These are phyloP conservation scores for Mirza zaza DNA, from an alignment of 2,113 vertebrate genomes.

Conservation along the genomic window DNA sequence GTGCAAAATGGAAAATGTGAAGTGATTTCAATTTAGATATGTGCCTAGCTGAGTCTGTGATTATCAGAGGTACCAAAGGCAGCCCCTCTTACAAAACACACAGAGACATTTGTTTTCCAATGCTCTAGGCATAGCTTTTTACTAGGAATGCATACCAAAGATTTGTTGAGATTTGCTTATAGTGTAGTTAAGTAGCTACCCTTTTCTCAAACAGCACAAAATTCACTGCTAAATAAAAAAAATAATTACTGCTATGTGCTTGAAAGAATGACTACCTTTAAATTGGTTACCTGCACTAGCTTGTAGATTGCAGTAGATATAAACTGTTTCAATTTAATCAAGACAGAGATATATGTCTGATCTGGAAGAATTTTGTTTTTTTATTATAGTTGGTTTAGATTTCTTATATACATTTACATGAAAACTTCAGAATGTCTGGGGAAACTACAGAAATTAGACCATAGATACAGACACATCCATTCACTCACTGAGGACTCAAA, in stretches of 20 bases:
- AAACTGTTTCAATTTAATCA: not conserved
- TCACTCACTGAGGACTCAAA: not conserved
- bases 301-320: not conserved
- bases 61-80: not conserved
- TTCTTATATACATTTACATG: not conserved
- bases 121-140: not conserved
- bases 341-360: not conserved
- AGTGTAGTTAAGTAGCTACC: not conserved
- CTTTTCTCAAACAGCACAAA: not conserved
- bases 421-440: not conserved
- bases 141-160: not conserved
- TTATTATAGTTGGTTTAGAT: not conserved
- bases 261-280: not conserved
- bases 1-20: not conserved
- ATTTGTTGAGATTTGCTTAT: not conserved
- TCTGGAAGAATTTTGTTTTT: not conserved
- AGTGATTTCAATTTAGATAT: conserved; percentile 26
- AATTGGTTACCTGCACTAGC: not conserved
- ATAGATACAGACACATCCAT: not conserved
- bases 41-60: not conserved
- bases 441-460: not conserved
- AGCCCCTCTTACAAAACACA: not conserved
- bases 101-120: not conserved
- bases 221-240: not conserved
- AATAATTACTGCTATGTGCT: not conserved